Evolutionary conservation across 2,113 vertebrate genomes (phyloP).

Genomic region (Leptobrachium leishanense): DNA sequence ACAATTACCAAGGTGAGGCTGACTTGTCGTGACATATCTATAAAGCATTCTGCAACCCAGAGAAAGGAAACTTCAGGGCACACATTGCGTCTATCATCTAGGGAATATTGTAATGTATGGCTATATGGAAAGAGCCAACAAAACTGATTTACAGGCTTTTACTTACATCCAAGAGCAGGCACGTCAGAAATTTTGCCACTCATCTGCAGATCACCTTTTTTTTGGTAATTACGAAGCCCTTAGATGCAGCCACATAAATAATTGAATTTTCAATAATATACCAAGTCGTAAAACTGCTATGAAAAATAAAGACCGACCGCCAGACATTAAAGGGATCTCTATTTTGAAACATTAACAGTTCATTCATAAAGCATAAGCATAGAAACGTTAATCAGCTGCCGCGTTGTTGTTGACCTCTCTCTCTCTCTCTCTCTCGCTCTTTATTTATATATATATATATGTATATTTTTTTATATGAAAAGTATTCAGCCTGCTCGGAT

Average conservation of each 20-base stretch:
- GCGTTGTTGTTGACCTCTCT: conserved; percentile 1
- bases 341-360: conserved; percentile 13
- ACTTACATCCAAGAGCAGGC: conserved; percentile 44
- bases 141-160: conserved; percentile 53
- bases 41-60: conserved; percentile 55
- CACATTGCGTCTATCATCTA: conserved; percentile 59
- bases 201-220: conserved; percentile 53
- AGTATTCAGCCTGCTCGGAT: background rate
- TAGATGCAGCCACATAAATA: conserved; percentile 51
- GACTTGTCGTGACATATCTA: conserved; percentile 64
- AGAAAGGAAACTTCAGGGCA: conserved; percentile 58
- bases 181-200: conserved; percentile 55
- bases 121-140: fast-evolving
- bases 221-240: conserved; percentile 48
- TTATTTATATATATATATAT: no score
- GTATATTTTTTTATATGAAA: background rate
- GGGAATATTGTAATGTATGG: conserved; percentile 32
- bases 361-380: conserved; percentile 18
- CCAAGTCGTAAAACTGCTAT: conserved; percentile 19
- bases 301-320: background rate
- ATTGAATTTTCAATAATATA: conserved; percentile 47
- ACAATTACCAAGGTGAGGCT: conserved; percentile 54
- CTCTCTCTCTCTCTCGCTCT: no score
- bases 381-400: conserved; percentile 15
- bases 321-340: conserved; percentile 27